Evolutionary conservation across 2,113 vertebrate species (phyloP).

Genomic region (Lycocorax pyrrhopterus): DNA sequence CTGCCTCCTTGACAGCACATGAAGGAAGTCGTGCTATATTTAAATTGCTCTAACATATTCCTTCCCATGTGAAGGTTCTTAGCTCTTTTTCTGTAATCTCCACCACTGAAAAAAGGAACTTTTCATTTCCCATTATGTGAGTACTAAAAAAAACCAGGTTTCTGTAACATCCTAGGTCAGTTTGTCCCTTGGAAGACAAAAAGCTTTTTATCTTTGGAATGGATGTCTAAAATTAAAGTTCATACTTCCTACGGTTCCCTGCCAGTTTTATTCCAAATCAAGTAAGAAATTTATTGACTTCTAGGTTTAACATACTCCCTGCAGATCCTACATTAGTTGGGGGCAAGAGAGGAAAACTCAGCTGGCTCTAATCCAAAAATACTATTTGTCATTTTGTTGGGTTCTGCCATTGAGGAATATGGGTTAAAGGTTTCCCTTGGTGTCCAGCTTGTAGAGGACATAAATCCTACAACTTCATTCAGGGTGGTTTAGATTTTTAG

Average conservation of each 20-base stretch:
- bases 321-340: background rate
- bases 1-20: background rate
- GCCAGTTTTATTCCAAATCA: background rate
- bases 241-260: slow-evolving; percentile 2
- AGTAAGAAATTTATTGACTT: background rate
- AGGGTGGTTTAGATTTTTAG: background rate
- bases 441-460: background rate
- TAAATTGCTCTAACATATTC: background rate
- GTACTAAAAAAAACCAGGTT: background rate
- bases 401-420: background rate
- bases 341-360: background rate
- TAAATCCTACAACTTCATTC: background rate
- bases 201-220: slow-evolving; percentile 32
- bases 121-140: background rate
- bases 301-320: background rate
- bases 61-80: background rate
- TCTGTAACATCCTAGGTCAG: background rate
- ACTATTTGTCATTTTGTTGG: background rate
- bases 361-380: background rate
- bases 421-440: background rate
- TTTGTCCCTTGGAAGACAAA: slow-evolving; percentile 20
- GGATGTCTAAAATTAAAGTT: slow-evolving; percentile 25
- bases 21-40: background rate
- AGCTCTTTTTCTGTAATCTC: background rate
- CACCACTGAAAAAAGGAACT: background rate